phyloP scores from a whole-genome alignment of 2,888 invertebrate species.

The Meteorus cinctellus region DNA sequence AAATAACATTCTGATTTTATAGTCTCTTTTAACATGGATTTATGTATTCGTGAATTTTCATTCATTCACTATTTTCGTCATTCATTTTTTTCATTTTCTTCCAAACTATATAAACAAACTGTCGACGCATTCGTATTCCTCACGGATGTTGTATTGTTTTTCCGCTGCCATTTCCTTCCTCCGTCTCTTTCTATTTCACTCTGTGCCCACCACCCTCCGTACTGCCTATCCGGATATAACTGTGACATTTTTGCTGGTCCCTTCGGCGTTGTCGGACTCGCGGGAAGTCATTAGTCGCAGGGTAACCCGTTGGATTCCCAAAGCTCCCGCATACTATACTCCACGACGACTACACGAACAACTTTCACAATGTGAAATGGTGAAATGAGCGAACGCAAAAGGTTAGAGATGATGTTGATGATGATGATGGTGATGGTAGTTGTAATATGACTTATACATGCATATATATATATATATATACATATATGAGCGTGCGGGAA shows the following conservation, averaged over 20 bases:
- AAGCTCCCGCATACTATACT: background rate
- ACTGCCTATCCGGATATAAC: background rate
- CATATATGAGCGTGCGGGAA: background rate
- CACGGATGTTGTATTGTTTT: conserved; percentile 4
- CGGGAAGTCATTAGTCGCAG: conserved; percentile 24
- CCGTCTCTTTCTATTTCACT: background rate
- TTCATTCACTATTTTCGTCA: background rate
- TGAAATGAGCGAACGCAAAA: background rate
- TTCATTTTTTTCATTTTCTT: background rate
- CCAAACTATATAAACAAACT: conserved; percentile 3
- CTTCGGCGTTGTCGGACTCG: conserved; percentile 19
- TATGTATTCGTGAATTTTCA: background rate
- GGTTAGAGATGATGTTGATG: background rate
- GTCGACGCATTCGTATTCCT: background rate
- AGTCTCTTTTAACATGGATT: background rate
- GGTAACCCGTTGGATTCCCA: background rate
- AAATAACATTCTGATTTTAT: too few relatives aligned
- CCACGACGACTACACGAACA: background rate
- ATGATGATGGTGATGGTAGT: background rate
- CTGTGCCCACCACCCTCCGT: background rate
- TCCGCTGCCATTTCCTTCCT: background rate
- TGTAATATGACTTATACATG: background rate
- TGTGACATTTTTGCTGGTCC: conserved; percentile 15
- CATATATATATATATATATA: background rate
- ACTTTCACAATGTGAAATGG: conserved; percentile 1